phyloP scores from a whole-genome alignment of 2,113 vertebrate species.

The Ciconia stormi region DNA sequence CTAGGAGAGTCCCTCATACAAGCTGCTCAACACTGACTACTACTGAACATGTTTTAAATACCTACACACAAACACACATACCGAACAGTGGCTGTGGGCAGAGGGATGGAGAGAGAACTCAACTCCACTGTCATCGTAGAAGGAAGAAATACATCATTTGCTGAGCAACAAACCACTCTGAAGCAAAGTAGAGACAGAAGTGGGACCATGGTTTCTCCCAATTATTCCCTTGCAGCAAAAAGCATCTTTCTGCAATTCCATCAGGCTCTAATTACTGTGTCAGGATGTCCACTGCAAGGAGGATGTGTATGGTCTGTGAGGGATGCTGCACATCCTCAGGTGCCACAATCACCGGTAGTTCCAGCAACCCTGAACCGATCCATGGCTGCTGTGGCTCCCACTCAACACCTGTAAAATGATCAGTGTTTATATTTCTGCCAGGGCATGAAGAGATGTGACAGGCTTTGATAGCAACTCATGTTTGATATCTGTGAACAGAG shows the following conservation, averaged over 20 bases:
- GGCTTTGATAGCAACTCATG: not conserved
- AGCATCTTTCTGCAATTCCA: not conserved
- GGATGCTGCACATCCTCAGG: not conserved
- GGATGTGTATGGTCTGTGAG: not conserved
- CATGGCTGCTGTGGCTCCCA: accelerated
- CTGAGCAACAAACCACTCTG: not conserved
- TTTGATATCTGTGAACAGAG: not conserved
- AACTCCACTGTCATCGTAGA: accelerated
- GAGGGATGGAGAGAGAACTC: not conserved
- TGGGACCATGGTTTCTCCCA: not conserved
- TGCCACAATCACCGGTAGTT: accelerated
- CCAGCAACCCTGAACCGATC: accelerated
- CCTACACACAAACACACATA: too few relatives aligned
- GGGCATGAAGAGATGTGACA: not conserved
- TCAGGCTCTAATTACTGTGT: not conserved
- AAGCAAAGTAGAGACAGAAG: not conserved
- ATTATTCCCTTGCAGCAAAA: not conserved
- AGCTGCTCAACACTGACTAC: not conserved
- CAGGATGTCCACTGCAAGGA: not conserved
- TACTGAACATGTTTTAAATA: not conserved
- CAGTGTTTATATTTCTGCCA: not conserved
- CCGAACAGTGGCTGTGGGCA: not conserved
- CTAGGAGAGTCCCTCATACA: not conserved
- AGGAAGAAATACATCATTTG: not conserved
- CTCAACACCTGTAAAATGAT: not conserved